Evolutionary conservation across 2,113 vertebrate species (phyloP), one percentile per base, ranked within the genome.

Genomic region (Neofelis nebulosa): DNA sequence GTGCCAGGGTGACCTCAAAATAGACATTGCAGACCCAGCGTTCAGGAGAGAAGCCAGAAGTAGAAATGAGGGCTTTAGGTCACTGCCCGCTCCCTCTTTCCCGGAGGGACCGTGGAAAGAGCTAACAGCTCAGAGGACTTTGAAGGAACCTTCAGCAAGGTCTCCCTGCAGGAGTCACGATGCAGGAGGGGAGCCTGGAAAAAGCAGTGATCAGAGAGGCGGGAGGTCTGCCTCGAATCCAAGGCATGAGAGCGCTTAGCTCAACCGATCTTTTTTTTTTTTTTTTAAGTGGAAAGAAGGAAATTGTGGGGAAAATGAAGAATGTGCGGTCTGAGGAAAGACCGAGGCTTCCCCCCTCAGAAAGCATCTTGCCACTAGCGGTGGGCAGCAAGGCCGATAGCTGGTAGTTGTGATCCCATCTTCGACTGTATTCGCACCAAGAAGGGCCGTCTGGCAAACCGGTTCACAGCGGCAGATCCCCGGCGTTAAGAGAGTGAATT

Each of bases 51-150:
- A 61, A 78, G 76, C 36, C 45, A 31, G 81, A 33, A 21, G 48
- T 38, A 33, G 91, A 80, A 83, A 66, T 15, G 19, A 1, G n/a
- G 33, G 25, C 31, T 25, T 61, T 7, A 10, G 36, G 65, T 84
- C 69, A 25, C 69, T 41, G 38, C 25, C 45, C 29, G 27, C 48
- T 69, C 25, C n/a, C 55, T 27, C 38, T 31, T n/a, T 71, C 21
- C 33, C n/a, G 19, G 38, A 92, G 14, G 7, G 7, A 45, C 31
- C 41, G 19, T 15, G 4, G 61, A 15, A 76, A n/a, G 23, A 48
- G 0, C 14, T 21, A 55, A 16, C 36, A 1, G 19, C 0, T 4
- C 68, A 83, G 16, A 29, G 14, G 31, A 2, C 45, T 63, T 16
- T 50, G 82, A 23, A 65, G 83, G 38, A 36, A 15, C 48, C 69